phyloP scores from a whole-genome alignment of 2,888 invertebrate species.

The Congeria kusceri region DNA sequence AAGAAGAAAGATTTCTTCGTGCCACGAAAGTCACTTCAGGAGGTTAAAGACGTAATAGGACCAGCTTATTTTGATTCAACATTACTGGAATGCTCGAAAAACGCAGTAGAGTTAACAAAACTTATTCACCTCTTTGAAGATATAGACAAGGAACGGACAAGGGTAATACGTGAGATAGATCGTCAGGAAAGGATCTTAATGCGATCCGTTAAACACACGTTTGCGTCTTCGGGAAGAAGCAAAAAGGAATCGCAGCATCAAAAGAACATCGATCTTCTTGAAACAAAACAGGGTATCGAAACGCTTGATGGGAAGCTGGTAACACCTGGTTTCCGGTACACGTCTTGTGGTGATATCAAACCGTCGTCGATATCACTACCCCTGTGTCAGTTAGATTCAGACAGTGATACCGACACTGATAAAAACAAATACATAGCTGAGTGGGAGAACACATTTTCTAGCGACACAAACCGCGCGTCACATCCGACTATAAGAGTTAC shows the following conservation, averaged over 20 bases:
- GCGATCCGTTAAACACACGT: slow-evolving; percentile 36
- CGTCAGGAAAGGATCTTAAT: slow-evolving; percentile 62
- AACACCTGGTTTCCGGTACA: slow-evolving; percentile 73
- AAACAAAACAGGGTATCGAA: slow-evolving; percentile 29
- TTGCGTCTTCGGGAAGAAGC: neutral
- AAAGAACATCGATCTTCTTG: neutral
- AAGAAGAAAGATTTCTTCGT: slow-evolving; percentile 54
- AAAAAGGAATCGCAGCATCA: neutral
- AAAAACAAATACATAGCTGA: neutral
- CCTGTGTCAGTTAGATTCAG: slow-evolving; percentile 2
- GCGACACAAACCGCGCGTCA: neutral
- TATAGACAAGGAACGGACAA: slow-evolving; percentile 66
- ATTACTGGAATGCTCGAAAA: slow-evolving; percentile 72
- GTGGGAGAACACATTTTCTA: neutral
- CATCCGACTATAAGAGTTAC: neutral
- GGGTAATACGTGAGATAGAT: slow-evolving; percentile 54
- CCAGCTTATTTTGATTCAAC: slow-evolving; percentile 67
- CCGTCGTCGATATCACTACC: slow-evolving; percentile 41
- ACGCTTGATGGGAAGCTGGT: slow-evolving; percentile 50
- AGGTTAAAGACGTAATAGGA: slow-evolving; percentile 70
- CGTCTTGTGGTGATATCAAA: slow-evolving; percentile 69
- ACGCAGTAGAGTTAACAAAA: slow-evolving; percentile 72
- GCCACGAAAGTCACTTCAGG: slow-evolving; percentile 68
- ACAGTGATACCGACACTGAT: slow-evolving; percentile 16
- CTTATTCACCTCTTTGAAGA: slow-evolving; percentile 65